These are phyloP conservation scores for Drosophila paramelanica DNA, from an alignment of 2,888 invertebrate species.

Conservation along the genomic window DNA sequence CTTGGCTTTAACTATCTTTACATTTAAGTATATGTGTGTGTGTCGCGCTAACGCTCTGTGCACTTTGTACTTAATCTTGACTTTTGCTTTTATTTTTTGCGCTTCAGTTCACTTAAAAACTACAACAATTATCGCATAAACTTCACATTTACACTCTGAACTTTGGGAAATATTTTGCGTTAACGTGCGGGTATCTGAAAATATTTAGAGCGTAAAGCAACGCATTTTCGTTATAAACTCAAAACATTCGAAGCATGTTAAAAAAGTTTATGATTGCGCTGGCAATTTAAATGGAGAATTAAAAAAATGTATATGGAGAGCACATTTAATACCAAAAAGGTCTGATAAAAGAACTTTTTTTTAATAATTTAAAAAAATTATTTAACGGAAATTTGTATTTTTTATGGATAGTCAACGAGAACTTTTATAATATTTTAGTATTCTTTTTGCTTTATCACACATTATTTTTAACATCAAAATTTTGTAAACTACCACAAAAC, in stretches of 20 bases:
- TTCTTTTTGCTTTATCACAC: background rate
- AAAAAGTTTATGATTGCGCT: slow-evolving; percentile 22
- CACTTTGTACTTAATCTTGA: slow-evolving; percentile 38
- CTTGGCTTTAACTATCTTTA: slow-evolving; percentile 4
- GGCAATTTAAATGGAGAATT: background rate
- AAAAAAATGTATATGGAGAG: background rate
- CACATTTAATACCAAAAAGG: too few species aligned
- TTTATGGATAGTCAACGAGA: too few species aligned
- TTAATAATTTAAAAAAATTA: too few species aligned
- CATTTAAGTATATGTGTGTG: background rate
- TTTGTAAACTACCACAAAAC: background rate
- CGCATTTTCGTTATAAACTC: slow-evolving; percentile 47
- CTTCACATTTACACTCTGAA: slow-evolving; percentile 70
- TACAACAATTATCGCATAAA: slow-evolving; percentile 62
- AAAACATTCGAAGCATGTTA: slow-evolving; percentile 66
- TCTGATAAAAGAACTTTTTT: too few species aligned
- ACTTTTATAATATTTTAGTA: too few species aligned
- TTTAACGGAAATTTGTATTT: too few species aligned
- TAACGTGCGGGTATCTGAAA: slow-evolving; percentile 41
- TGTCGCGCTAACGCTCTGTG: slow-evolving; percentile 6
- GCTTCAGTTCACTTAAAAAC: slow-evolving; percentile 27
- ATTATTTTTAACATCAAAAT: background rate
- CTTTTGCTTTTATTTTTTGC: slow-evolving; percentile 6
- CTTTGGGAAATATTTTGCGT: slow-evolving; percentile 33
- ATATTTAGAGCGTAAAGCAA: slow-evolving; percentile 71